These are phyloP conservation scores for Drosophila burlai DNA, from an alignment of 1,140 invertebrate genomes.

Conservation along the genomic window DNA sequence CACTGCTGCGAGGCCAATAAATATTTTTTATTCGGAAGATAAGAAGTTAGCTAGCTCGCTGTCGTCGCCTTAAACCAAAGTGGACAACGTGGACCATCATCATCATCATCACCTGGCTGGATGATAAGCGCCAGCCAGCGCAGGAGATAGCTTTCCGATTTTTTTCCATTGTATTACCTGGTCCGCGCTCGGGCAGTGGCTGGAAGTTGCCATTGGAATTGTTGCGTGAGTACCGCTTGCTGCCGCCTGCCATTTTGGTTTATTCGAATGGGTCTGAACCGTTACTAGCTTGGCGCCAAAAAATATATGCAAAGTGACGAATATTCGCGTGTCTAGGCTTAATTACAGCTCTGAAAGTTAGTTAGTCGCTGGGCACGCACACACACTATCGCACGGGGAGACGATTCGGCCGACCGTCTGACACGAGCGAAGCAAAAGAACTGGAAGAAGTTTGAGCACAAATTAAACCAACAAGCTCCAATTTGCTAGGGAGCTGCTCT, in stretches of 20 bases:
- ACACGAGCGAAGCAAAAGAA: constrained; percentile 74
- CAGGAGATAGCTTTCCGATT: constrained; percentile 8
- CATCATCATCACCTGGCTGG: constrained; percentile 11
- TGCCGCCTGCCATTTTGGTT: constrained; percentile 77
- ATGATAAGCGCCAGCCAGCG: constrained; percentile 13
- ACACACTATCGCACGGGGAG: constrained; percentile 26
- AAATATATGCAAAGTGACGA: constrained; percentile 64
- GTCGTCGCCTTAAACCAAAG: constrained; percentile 20
- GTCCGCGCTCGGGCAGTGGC: constrained; percentile 82
- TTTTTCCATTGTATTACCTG: constrained; percentile 71
- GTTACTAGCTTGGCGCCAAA: constrained; percentile 66
- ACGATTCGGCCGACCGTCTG: constrained; percentile 76
- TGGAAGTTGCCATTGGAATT: constrained; percentile 80
- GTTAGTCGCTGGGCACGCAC: constrained; percentile 40
- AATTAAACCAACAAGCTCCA: constrained; percentile 75
- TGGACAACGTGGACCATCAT: constrained; percentile 46
- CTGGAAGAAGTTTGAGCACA: constrained; percentile 79
- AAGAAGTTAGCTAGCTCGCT: constrained; percentile 25
- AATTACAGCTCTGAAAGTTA: constrained; percentile 59
- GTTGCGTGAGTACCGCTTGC: constrained; percentile 79
- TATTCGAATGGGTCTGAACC: constrained; percentile 29
- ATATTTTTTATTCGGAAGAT: constrained; percentile 50
- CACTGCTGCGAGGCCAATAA: constrained; percentile 24
- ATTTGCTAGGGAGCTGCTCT: constrained; percentile 38
- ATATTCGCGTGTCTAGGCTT: constrained; percentile 62